These are phyloP conservation scores for Dendrocopos noguchii DNA, from an alignment of 2,113 vertebrate genomes.

Conservation along the genomic window DNA sequence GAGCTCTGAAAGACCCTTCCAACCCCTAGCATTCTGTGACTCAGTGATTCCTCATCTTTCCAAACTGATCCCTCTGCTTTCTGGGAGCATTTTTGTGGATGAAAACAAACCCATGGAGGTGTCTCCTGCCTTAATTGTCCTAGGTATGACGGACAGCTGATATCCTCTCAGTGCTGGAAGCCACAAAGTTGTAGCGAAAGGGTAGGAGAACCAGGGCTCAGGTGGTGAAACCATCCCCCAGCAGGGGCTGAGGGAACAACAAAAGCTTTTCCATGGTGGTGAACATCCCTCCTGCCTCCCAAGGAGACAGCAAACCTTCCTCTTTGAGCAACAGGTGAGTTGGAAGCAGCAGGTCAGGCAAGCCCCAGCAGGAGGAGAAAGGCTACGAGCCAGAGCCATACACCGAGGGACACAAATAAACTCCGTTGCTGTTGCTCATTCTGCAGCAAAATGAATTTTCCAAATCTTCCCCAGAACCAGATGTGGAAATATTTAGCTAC, in stretches of 20 bases:
- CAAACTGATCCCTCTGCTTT: neutral
- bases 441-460: conserved; percentile 61
- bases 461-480: conserved; percentile 64
- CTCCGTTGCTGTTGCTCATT: conserved; percentile 35
- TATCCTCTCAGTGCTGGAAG: conserved; percentile 15
- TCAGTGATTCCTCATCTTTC: neutral
- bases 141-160: neutral
- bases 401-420: conserved; percentile 39
- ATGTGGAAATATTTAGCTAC: conserved; percentile 75
- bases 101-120: neutral
- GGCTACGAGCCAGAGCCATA: neutral
- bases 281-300: neutral
- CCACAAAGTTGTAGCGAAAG: neutral
- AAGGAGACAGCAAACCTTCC: conserved; percentile 6
- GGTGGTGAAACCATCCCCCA: conserved; percentile 9
- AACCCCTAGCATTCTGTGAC: too few relatives aligned
- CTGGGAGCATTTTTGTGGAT: neutral
- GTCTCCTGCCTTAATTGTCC: neutral
- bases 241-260: neutral
- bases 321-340: neutral
- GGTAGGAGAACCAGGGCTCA: neutral
- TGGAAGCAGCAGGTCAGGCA: neutral
- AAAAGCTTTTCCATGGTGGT: neutral
- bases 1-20: too few relatives aligned
- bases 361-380: neutral